These are phyloP conservation scores for Ptilonorhynchus violaceus DNA, from an alignment of 2,113 vertebrate genomes.

Conservation along the genomic window DNA sequence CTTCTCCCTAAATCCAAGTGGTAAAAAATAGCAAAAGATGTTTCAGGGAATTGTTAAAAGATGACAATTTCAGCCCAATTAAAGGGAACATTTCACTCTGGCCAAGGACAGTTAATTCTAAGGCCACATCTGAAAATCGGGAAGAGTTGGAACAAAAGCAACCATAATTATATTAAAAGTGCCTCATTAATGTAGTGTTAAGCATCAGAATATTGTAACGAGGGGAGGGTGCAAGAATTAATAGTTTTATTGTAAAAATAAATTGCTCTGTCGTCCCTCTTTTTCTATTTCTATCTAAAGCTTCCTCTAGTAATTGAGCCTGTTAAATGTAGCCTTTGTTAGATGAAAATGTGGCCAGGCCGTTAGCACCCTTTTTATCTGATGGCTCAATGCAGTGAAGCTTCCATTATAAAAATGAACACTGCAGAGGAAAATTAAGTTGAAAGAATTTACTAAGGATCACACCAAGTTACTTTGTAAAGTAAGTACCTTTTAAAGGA, in stretches of 20 bases:
- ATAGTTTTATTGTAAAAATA: conserved; percentile 53
- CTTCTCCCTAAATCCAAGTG: background rate
- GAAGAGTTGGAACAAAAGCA: conserved; percentile 19
- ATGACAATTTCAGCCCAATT: background rate
- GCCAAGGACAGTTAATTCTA: conserved; percentile 46
- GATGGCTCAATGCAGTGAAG: conserved; percentile 28
- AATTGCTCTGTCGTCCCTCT: background rate
- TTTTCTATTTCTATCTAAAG: conserved; percentile 34
- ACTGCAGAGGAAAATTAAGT: conserved; percentile 6
- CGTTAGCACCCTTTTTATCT: conserved; percentile 23
- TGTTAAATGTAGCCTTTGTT: conserved; percentile 47
- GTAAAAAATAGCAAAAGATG: background rate
- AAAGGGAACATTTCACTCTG: background rate
- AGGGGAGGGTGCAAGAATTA: conserved; percentile 36
- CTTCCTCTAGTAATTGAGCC: conserved; percentile 34
- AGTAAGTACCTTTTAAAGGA: background rate
- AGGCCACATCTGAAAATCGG: conserved; percentile 11
- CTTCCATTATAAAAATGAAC: background rate
- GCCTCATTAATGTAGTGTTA: conserved; percentile 16
- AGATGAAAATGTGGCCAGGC: conserved; percentile 20
- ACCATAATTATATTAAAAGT: conserved; percentile 44
- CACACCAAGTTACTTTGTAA: background rate
- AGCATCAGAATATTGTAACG: conserved; percentile 22
- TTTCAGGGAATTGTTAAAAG: background rate
- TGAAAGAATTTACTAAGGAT: conserved; percentile 2